Evolutionary conservation across 2,113 vertebrate species (phyloP).

Genomic region (Dasyprocta punctata): DNA sequence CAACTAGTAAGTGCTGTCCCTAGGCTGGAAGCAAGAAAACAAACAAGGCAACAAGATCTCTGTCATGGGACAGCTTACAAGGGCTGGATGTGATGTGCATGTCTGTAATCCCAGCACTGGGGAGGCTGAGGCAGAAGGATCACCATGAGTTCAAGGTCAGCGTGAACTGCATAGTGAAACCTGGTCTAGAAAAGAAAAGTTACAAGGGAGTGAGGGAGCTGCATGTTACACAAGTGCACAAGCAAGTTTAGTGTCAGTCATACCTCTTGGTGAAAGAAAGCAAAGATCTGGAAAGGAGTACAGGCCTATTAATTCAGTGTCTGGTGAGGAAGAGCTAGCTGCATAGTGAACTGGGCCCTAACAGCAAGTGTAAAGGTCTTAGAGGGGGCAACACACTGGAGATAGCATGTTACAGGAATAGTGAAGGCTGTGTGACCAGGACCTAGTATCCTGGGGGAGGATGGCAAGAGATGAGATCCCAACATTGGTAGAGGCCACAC

Average conservation of each 20-base stretch:
- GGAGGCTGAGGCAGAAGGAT: neutral
- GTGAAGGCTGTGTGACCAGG: neutral
- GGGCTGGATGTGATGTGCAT: neutral
- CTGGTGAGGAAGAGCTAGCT: neutral
- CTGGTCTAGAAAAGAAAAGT: neutral
- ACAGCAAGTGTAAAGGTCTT: neutral
- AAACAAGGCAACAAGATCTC: neutral
- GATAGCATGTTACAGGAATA: neutral
- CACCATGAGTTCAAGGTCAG: neutral
- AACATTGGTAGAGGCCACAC: neutral
- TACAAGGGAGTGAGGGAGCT: neutral
- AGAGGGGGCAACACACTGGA: neutral
- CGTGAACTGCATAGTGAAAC: neutral
- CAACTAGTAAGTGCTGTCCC: neutral
- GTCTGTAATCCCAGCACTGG: neutral
- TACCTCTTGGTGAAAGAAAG: neutral
- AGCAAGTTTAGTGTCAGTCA: neutral
- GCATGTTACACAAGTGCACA: neutral
- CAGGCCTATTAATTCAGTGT: neutral
- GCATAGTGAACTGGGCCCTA: neutral
- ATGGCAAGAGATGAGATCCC: neutral
- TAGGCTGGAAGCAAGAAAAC: neutral
- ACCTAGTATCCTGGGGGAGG: neutral
- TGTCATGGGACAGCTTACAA: neutral
- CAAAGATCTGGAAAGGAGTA: neutral